A percentile compares a stretch with the other conserved stretches of the same genome.
phyloP scores from a whole-genome alignment of 1,140 invertebrate species.

The Caerostris extrusa region DNA sequence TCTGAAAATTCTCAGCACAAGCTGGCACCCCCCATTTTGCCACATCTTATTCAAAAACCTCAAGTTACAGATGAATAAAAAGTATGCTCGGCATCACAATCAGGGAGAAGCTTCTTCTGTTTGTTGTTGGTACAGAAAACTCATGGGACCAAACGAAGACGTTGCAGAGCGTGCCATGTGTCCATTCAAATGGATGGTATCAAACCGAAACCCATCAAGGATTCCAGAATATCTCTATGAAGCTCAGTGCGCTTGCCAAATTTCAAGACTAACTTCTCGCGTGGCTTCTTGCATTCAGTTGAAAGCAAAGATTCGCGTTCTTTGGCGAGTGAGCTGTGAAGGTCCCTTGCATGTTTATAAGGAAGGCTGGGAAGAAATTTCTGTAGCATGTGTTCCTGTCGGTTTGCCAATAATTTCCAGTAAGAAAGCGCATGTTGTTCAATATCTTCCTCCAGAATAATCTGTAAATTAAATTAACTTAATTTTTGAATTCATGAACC shows the following conservation, averaged over 20 bases:
- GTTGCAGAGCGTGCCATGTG: slow-evolving; percentile 1
- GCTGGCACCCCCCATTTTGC: neutral
- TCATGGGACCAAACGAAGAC: neutral
- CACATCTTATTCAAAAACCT: neutral
- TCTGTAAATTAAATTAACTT: too few species aligned
- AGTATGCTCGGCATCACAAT: neutral
- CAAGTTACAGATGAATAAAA: neutral
- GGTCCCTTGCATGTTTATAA: neutral
- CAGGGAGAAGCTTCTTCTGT: too few species aligned
- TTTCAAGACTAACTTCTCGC: neutral
- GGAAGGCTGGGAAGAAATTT: slow-evolving; percentile 56
- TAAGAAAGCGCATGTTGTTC: neutral
- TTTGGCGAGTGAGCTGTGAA: slow-evolving; percentile 31
- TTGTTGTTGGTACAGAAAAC: neutral
- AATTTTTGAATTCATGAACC: too few species aligned
- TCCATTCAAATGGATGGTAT: slow-evolving; percentile 36
- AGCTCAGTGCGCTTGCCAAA: slow-evolving; percentile 37
- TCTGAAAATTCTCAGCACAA: neutral
- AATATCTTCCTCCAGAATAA: neutral
- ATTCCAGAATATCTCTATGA: slow-evolving; percentile 3
- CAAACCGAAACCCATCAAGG: neutral
- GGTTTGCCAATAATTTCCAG: neutral
- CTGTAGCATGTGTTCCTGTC: slow-evolving; percentile 23
- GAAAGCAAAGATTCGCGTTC: slow-evolving; percentile 31
- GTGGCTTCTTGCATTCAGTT: slow-evolving; percentile 9